phyloP scores from a whole-genome alignment of 1,140 invertebrate genomes.

The Cyrtorhinus lividipennis region DNA sequence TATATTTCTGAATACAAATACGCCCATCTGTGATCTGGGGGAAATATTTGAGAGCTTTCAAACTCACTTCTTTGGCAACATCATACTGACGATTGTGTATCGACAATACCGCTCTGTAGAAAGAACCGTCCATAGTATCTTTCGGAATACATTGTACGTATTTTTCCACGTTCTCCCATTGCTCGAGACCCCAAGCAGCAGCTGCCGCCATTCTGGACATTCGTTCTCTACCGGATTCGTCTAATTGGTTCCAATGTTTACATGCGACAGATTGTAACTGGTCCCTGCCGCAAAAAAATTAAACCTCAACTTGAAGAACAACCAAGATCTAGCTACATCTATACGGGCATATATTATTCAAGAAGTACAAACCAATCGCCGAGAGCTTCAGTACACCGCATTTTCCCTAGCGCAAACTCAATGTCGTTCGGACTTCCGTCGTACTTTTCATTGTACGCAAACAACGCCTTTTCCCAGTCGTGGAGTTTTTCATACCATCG shows the following conservation, averaged over 20 bases:
- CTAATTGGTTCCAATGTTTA: conserved; percentile 56
- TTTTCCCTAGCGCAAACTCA: conserved; percentile 78
- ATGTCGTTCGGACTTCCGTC: conserved; percentile 42
- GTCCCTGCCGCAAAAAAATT: conserved; percentile 29
- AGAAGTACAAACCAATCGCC: conserved; percentile 70
- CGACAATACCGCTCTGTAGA: conserved; percentile 87
- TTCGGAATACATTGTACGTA: conserved; percentile 75
- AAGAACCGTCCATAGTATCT: conserved; percentile 85
- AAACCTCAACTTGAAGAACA: conserved; percentile 12
- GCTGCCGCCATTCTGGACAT: conserved; percentile 86
- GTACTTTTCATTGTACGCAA: conserved; percentile 62
- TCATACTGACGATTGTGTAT: conserved; percentile 76
- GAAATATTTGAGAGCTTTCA: no score
- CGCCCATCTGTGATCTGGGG: no score
- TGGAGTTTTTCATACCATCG: conserved; percentile 98
- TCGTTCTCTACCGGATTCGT: conserved; percentile 54
- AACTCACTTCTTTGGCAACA: conserved; percentile 37
- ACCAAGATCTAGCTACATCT: no score
- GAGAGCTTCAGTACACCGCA: conserved; percentile 92
- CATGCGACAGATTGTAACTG: conserved; percentile 64
- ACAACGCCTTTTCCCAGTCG: conserved; percentile 93
- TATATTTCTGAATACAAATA: no score
- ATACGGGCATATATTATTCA: no score
- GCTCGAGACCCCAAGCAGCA: conserved; percentile 83
- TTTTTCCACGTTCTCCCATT: conserved; percentile 84